Evolutionary conservation across 2,797 vertebrate species (phyloP), one percentile per base, ranked within the genome.

Genomic region (Ctenosaura bakeri): DNA sequence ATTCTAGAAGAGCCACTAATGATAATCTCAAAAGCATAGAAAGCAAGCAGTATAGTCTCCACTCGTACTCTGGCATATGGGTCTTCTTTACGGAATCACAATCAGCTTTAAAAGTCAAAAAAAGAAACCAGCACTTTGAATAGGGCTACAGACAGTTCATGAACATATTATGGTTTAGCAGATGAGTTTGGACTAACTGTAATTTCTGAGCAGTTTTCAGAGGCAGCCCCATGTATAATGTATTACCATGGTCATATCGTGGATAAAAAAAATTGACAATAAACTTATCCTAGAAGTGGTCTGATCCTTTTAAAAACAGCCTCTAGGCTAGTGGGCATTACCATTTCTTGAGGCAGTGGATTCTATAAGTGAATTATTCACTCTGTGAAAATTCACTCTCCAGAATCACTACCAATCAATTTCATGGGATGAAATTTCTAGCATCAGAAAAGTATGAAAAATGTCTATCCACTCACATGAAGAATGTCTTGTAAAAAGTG

Each of bases 241-340:
- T 56, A 56, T 80, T 18, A 54, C 50, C 29, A 54, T 29, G 46
- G 77, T 32, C 24, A 52, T 26, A 81, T n/a, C 14, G 20, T 62
- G 56, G 56, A 62, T 83, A 59, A 83, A 83, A 82, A 22, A 83
- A 22, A n/a, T 42, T 83, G 80, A 38, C 80, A 82, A 62, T 38
- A 82, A n/a, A 59, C 54, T 8, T 62, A 38, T 22, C 54, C 18
- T 35, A 32, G 80, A 82, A 82, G 56, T 83, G 56, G 56, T 62
- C 22, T 83, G n/a, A 83, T 64, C 32, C 35, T 84, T 76, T 74
- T 18, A 76, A 42, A 76, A 76, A 74, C 54, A 86, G 62, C n/a
- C 69, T n/a, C 69, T 54, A 73, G n/a, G 69, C 6, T 54, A n/a
- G 18, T 32, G 52, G 29, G 16, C 8, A 77, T 18, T 38, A 46